phyloP scores from a whole-genome alignment of 2,113 vertebrate species.

The Panthera uncia region DNA sequence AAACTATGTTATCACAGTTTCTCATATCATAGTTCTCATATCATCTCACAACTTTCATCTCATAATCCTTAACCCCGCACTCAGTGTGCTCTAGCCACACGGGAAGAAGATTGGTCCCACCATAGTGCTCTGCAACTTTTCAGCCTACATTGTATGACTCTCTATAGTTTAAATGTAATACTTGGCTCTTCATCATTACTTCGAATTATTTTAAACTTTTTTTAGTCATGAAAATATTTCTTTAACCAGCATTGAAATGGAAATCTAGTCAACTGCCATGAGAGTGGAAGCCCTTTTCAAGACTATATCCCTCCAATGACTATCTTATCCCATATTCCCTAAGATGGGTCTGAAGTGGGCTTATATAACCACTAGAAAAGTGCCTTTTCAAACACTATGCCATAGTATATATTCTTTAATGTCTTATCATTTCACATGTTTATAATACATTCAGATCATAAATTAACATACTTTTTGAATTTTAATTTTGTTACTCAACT shows the following conservation, averaged over 20 bases:
- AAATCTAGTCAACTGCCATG: not conserved
- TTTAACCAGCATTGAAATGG: not conserved
- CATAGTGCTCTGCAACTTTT: not conserved
- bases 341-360: not conserved
- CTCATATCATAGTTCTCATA: no score
- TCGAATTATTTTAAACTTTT: not conserved
- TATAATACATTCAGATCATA: not conserved
- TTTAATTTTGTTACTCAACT: not conserved
- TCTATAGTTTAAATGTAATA: not conserved
- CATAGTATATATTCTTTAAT: not conserved
- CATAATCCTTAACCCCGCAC: not conserved
- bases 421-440: not conserved
- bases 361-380: not conserved
- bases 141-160: not conserved
- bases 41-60: not conserved
- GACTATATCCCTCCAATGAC: not conserved
- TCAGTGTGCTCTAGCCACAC: not conserved
- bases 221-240: not conserved
- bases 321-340: not conserved
- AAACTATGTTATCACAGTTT: not conserved
- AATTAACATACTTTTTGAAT: not conserved
- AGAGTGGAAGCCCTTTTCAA: not conserved
- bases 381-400: not conserved
- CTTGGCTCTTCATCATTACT: not conserved
- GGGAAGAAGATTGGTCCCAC: not conserved